A percentile compares a stretch with the other conserved stretches of the same genome.
Evolutionary conservation across 2,888 invertebrate species (phyloP).

Genomic region (Pantelozetes paolii): DNA sequence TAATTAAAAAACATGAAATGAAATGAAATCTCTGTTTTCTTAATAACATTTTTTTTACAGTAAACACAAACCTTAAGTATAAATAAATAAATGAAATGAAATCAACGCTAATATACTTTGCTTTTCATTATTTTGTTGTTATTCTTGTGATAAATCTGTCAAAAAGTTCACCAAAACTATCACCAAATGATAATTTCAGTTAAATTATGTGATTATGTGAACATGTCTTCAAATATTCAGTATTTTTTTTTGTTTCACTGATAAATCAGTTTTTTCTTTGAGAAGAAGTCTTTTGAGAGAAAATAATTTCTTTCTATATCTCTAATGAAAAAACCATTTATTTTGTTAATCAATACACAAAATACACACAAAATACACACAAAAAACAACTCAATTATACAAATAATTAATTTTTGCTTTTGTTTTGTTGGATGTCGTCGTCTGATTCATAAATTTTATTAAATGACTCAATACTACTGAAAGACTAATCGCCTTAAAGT

Average conservation of each 20-base stretch:
- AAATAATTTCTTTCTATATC: background rate
- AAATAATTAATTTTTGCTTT: background rate
- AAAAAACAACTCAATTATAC: slow-evolving; percentile 21
- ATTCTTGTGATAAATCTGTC: slow-evolving; percentile 31
- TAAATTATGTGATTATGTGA: slow-evolving; percentile 25
- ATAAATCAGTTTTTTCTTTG: slow-evolving; percentile 12
- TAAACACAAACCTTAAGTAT: background rate
- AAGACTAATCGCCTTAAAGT: background rate
- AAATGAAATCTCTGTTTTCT: slow-evolving; percentile 23
- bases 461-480: background rate
- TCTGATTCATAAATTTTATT: slow-evolving; percentile 1
- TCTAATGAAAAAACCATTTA: too few relatives aligned
- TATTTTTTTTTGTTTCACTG: background rate
- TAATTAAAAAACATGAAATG: slow-evolving; percentile 31
- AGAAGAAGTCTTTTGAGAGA: background rate
- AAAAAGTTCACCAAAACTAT: slow-evolving; percentile 13
- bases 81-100: background rate
- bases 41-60: slow-evolving; percentile 13
- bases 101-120: background rate
- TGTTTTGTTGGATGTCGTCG: background rate
- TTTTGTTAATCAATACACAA: slow-evolving; percentile 25
- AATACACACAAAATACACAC: too few relatives aligned
- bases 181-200: slow-evolving; percentile 24
- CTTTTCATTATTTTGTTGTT: slow-evolving; percentile 23
- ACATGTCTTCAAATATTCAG: slow-evolving; percentile 2